phyloP scores from a whole-genome alignment of 37 sponge, comb jelly and placozoan species.

The Corticium candelabrum region DNA sequence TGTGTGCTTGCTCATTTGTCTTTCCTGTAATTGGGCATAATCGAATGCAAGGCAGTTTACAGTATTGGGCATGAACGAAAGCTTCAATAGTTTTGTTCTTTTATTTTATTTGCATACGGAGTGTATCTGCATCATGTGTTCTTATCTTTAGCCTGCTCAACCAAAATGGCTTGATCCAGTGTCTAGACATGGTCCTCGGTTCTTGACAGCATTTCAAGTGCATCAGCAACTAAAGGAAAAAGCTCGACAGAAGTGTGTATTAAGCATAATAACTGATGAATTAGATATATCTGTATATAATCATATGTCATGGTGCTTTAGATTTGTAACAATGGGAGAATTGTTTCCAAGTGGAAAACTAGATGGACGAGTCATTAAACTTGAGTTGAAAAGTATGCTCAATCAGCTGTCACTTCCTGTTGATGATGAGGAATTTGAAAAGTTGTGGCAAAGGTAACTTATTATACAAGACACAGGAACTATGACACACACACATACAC shows the following conservation, averaged over 20 bases:
- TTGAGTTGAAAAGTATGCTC: background rate
- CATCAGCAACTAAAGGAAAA: background rate
- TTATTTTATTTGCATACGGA: no score
- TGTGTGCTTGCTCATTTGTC: no score
- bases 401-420: background rate
- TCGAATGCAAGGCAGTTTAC: no score
- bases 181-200: background rate
- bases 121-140: no score
- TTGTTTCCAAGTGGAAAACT: background rate
- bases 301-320: no score
- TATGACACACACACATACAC: conserved; percentile 15
- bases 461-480: background rate
- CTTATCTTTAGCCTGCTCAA: background rate
- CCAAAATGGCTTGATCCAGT: background rate
- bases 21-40: no score
- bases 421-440: background rate
- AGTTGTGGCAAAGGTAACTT: background rate
- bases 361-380: background rate
- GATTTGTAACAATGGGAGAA: background rate
- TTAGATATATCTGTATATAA: no score
- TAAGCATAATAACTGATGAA: no score
- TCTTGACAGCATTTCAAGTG: background rate
- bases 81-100: no score
- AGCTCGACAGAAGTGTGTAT: background rate
- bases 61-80: no score